A percentile compares a stretch with the other conserved stretches of the same genome.
phyloP scores from a whole-genome alignment of 2,113 vertebrate species.

The Alectura lathami region DNA sequence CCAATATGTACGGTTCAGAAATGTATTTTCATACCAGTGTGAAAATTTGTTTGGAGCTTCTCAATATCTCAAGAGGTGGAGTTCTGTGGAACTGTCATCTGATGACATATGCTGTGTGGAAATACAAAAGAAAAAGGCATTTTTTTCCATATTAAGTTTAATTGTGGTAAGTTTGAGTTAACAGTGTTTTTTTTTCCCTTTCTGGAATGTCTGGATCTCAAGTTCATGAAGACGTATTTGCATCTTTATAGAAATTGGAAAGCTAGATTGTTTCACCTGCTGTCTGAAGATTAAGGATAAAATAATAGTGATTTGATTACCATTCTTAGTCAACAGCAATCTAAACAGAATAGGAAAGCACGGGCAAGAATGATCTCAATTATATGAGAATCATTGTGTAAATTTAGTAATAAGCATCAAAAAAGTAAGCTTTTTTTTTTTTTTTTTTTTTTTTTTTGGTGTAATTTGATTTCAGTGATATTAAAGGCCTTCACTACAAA shows the following conservation, averaged over 20 bases:
- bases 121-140: background rate
- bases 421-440: slow-evolving; percentile 49
- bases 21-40: background rate
- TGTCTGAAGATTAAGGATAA: slow-evolving; percentile 12
- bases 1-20: slow-evolving; percentile 1
- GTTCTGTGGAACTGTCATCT: background rate
- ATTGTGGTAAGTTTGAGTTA: slow-evolving; percentile 32
- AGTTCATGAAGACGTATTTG: slow-evolving; percentile 11
- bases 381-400: background rate
- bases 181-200: background rate
- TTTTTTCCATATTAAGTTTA: background rate
- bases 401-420: slow-evolving; percentile 27
- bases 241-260: slow-evolving; percentile 14
- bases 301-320: background rate
- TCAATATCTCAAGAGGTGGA: slow-evolving; percentile 3
- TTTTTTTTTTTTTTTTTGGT: slow-evolving; percentile 47
- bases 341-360: background rate
- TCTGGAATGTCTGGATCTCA: slow-evolving; percentile 5
- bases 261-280: slow-evolving; percentile 8
- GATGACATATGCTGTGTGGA: background rate
- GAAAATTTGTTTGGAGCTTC: slow-evolving; percentile 22
- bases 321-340: background rate
- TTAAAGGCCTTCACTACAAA: slow-evolving; percentile 44
- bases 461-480: slow-evolving; percentile 32
- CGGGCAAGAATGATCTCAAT: background rate